Base-by-base conservation (phyloP, 2,888 invertebrate genomes). In the Venusia cambrica region DNA sequence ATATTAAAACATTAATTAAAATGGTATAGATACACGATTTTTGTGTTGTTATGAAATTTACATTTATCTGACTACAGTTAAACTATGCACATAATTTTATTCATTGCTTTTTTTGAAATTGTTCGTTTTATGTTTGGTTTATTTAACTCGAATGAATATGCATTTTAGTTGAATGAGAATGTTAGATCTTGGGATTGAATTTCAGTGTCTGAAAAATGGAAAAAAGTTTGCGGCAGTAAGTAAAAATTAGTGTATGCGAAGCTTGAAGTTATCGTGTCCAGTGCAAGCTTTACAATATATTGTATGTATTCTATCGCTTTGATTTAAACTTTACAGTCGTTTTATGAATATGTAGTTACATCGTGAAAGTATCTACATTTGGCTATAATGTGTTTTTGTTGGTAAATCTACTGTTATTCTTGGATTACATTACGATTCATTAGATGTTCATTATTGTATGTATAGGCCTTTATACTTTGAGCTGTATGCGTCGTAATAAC, bases 161-260 rank as follows among this genome's bases (percentile, higher is more conserved):
- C 57, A 49, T 54, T 52, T 57, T 62, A 54, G 54, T 60, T 53
- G 64, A 61, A 61, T 74, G 73, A 76, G 74, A 81, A 79, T 80
- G 79, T 75, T 83, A 83, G 84, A 62, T 62, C 76, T 75, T 83
- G 70, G 64, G 61, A 77, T 83, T 81, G 78, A 73, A 75, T 84
- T 85, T 83, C 84, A 85, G 83, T 79, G 78, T 81, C 84, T 74
- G 85, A 85, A 51, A 84, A 84, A 70, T 80, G 83, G 83, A 84
- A 84, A 83, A 83, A 79, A 79, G 67, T 85, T 63, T 85, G 76
- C 78, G 85, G 85, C 73, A 85, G 87, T 87, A 77, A 87, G 85
- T 87, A 83, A 79, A 64, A 67, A 63, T 65, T 77, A 73, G 72
- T 77, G 62, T 74, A 70, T 66, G 67, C 65, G 64, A 45, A 49